phyloP scores from a whole-genome alignment of 2,888 invertebrate species.

The Chymomyza procnemis region DNA sequence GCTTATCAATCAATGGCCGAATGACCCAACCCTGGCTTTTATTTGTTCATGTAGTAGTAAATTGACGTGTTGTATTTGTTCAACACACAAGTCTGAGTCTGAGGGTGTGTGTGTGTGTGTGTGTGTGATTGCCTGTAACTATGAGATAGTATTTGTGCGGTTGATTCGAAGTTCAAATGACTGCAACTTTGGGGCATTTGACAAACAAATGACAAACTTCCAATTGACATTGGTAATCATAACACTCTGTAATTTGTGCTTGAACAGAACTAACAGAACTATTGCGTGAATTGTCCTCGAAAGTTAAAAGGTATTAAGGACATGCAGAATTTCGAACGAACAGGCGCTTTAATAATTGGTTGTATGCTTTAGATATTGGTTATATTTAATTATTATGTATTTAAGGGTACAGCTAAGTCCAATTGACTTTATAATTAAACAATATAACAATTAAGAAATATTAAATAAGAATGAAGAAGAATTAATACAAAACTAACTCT shows the following conservation, averaged over 20 bases:
- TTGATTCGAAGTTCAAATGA: constrained; percentile 42
- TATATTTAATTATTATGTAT: too few species aligned
- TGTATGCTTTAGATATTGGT: too few species aligned
- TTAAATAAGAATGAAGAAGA: too few species aligned
- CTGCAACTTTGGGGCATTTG: constrained; percentile 36
- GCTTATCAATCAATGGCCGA: constrained; percentile 44
- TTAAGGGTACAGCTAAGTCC: too few species aligned
- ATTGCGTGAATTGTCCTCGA: neutral
- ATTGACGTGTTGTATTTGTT: neutral
- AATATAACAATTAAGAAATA: too few species aligned
- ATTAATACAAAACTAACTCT: too few species aligned
- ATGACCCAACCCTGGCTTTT: neutral
- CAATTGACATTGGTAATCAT: constrained; percentile 26
- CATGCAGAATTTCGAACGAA: too few species aligned
- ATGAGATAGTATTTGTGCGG: constrained; percentile 17
- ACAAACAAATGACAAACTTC: neutral
- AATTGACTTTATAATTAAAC: too few species aligned
- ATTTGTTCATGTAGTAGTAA: neutral
- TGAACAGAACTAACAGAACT: neutral
- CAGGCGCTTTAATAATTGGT: too few species aligned
- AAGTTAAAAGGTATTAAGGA: neutral
- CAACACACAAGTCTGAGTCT: too few species aligned
- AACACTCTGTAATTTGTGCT: constrained; percentile 13
- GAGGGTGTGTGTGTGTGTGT: constrained; percentile 19
- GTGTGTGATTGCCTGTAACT: constrained; percentile 38